Conservation (phyloP, 2,797 vertebrate genomes). For the Xenentodon cancila region DNA sequence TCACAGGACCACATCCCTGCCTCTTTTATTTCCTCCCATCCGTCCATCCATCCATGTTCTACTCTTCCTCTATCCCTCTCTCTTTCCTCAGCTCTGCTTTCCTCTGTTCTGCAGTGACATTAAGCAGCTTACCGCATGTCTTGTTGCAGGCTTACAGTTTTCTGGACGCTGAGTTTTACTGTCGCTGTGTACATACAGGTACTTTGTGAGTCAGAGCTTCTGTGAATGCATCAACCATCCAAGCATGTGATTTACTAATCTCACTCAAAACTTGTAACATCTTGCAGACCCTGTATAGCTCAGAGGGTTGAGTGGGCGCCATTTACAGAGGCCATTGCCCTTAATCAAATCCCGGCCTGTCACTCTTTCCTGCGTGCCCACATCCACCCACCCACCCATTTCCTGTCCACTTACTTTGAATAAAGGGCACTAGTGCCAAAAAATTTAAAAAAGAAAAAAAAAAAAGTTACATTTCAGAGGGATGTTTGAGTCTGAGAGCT, state of each 20-base stretch:
- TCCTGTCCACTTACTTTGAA: too few species aligned
- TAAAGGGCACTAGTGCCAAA: too few species aligned
- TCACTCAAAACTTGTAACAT: constrained; percentile 44
- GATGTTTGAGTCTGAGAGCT: constrained; percentile 19
- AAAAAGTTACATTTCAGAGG: too few species aligned
- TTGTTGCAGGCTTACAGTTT: constrained; percentile 68
- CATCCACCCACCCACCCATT: too few species aligned
- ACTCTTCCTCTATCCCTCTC: constrained; percentile 26
- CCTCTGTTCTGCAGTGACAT: constrained; percentile 71
- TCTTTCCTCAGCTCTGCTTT: constrained; percentile 34
- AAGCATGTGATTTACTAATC: constrained; percentile 37
- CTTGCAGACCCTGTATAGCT: constrained; percentile 10
- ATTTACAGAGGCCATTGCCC: too few species aligned
- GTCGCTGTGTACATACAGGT: constrained; percentile 74
- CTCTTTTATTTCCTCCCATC: constrained; percentile 26
- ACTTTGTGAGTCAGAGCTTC: constrained; percentile 71
- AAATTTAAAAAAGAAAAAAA: too few species aligned
- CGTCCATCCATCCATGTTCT: neutral
- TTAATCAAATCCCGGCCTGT: too few species aligned
- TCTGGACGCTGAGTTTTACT: constrained; percentile 69
- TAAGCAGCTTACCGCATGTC: constrained; percentile 79
- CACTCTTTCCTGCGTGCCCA: too few species aligned
- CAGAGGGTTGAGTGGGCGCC: too few species aligned
- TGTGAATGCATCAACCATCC: constrained; percentile 32
- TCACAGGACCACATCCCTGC: constrained; percentile 53